Evolutionary conservation across 2,113 vertebrate genomes (phyloP), one percentile per base, ranked within the genome.

Genomic region (Bufo gargarizans): DNA sequence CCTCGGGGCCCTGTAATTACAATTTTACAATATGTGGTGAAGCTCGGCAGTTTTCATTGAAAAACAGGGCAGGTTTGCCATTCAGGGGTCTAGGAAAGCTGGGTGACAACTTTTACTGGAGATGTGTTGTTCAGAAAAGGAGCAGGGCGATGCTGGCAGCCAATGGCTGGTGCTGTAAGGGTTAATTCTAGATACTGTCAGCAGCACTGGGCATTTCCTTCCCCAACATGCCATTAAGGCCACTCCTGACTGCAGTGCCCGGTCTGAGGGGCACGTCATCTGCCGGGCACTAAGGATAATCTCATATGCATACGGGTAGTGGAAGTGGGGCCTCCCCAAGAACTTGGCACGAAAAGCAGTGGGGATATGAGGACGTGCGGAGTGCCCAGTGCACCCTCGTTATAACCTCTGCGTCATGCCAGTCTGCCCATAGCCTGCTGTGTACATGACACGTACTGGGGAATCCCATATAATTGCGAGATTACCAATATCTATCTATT

Each of bases 181-280:
- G 79, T 81, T 81, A 76, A 61, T 61, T 12, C 9, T 71, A 65
- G 65, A 56, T 33, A 20, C 20, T 43, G 63, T 84, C 65, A 71
- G 82, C 47, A 33, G 82, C 14, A 14, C 59, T 17, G 59, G 63
- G 7, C 17, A 47, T n/a, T 67, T 53, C 59, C 59, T 53, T 47
- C 22, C 20, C 43, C n/a, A 16, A 16, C 50, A 80, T 56, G 77
- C 77, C 77, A 56, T 79, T 79, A 79, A 22, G n/a, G 53, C n/a
- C 20, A 79, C 77, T 22, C 95, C 93, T 92, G 92, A 89, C 93
- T 92, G 91, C 90, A 61, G 91, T 90, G 90, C 92, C 91, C 89
- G 90, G 91, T 91, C 89, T 91, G 91, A 89, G 88, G 71, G 81
- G 90, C 91, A 90, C 74, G 83, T 92, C 91, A 92, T 88, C 83